Conservation (phyloP, 2,113 vertebrate genomes). For the Kryptolebias marmoratus region DNA sequence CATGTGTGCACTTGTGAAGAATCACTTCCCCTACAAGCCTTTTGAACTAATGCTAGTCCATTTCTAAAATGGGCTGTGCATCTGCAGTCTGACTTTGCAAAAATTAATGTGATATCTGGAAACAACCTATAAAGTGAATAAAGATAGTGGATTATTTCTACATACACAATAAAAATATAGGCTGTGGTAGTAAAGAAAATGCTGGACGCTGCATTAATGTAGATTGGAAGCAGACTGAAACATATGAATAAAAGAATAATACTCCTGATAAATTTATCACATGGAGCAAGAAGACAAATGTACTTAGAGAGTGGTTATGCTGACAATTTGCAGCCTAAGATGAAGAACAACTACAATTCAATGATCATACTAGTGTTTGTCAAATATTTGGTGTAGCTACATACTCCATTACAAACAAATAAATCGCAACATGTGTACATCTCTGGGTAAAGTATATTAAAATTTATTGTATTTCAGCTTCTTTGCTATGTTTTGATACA, state of each 20-base stretch:
- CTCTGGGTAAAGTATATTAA: too few relatives aligned
- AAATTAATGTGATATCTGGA: background rate
- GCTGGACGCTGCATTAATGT: constrained; percentile 7
- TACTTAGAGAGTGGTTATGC: too few relatives aligned
- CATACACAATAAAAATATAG: background rate
- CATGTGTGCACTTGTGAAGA: background rate
- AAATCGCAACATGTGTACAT: too few relatives aligned
- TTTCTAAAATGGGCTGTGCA: background rate
- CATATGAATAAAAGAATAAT: background rate
- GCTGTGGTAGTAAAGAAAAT: background rate
- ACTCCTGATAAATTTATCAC: background rate
- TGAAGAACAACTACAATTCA: too few relatives aligned
- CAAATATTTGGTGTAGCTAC: too few relatives aligned
- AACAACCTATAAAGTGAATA: background rate
- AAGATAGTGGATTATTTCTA: background rate
- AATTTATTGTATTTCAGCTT: too few relatives aligned
- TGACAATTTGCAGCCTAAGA: too few relatives aligned
- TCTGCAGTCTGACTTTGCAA: background rate
- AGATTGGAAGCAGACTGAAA: background rate
- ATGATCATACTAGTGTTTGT: too few relatives aligned
- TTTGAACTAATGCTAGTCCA: background rate
- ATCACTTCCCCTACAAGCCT: background rate
- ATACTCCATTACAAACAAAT: too few relatives aligned
- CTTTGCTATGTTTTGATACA: background rate
- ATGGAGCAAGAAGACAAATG: too few relatives aligned